Evolutionary conservation across 2,888 invertebrate genomes (phyloP).

Genomic region (Nesidiocoris tenuis): DNA sequence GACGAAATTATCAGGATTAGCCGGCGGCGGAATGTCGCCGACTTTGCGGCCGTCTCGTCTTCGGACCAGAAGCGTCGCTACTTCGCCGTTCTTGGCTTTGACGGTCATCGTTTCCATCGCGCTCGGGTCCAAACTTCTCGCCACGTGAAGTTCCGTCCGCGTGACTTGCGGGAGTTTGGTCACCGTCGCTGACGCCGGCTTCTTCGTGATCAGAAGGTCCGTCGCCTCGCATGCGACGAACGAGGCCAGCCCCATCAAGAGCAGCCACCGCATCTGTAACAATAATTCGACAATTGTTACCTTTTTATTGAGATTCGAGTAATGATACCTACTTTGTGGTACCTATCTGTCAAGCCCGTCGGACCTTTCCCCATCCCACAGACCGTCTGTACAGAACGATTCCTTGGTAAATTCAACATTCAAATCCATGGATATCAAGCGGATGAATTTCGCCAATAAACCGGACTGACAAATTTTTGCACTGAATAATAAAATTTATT

Average conservation of each 20-base stretch:
- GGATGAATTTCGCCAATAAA: too few species aligned
- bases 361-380: too few species aligned
- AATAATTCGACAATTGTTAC: too few species aligned
- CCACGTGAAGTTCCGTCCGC: constrained; percentile 52
- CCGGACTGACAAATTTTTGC: too few species aligned
- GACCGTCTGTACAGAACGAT: too few species aligned
- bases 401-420: too few species aligned
- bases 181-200: constrained; percentile 22
- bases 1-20: constrained; percentile 52
- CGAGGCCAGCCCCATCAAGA: constrained; percentile 39
- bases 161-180: constrained; percentile 49
- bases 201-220: constrained; percentile 15
- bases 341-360: too few species aligned
- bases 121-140: constrained; percentile 71
- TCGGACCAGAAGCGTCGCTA: constrained; percentile 76
- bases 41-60: constrained; percentile 57
- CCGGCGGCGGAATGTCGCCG: constrained; percentile 50
- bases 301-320: too few species aligned
- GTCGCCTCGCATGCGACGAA: constrained; percentile 28
- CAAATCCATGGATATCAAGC: too few species aligned
- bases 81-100: constrained; percentile 70
- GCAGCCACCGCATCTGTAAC: constrained; percentile 47
- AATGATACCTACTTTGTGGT: too few species aligned
- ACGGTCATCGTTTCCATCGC: constrained; percentile 76
- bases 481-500: too few species aligned